These are phyloP conservation scores for Listronotus oregonensis DNA, from an alignment of 1,140 invertebrate genomes.

Conservation along the genomic window DNA sequence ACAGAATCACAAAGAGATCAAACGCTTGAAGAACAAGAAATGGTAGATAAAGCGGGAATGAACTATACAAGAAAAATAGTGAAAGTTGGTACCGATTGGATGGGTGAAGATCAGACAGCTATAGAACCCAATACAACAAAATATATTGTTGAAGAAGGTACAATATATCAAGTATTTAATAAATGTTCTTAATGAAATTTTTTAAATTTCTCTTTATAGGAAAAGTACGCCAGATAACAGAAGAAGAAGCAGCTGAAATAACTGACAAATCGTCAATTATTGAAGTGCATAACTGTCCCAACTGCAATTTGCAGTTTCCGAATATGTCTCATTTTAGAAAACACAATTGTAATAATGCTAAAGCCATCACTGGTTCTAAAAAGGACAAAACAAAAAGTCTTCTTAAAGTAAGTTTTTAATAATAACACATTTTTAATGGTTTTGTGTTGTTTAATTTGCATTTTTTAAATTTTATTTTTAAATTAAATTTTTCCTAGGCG, in stretches of 20 bases:
- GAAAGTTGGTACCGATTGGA: slow-evolving; percentile 62
- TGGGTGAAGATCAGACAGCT: not conserved
- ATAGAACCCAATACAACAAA: slow-evolving; percentile 14
- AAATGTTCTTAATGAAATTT: too few species aligned
- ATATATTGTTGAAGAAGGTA: slow-evolving; percentile 31
- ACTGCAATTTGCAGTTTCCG: slow-evolving; percentile 46
- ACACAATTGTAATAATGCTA: slow-evolving; percentile 43
- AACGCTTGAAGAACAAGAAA: slow-evolving; percentile 57
- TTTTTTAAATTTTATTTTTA: too few species aligned
- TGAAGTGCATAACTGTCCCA: slow-evolving; percentile 45
- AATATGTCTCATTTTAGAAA: slow-evolving; percentile 44
- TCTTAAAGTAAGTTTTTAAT: not conserved
- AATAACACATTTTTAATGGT: too few species aligned
- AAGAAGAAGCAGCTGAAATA: slow-evolving; percentile 30
- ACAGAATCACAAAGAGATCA: slow-evolving; percentile 53
- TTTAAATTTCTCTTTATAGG: slow-evolving; percentile 10
- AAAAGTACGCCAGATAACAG: slow-evolving; percentile 32
- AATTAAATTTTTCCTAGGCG: too few species aligned
- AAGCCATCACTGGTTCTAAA: not conserved
- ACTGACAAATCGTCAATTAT: slow-evolving; percentile 35
- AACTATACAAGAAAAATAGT: slow-evolving; percentile 61
- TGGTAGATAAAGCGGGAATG: slow-evolving; percentile 59
- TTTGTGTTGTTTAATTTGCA: too few species aligned
- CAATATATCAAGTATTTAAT: too few species aligned
- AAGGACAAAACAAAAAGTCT: slow-evolving; percentile 6